phyloP scores from a whole-genome alignment of 2,888 invertebrate genomes.

The Noctuana brunneofusca region DNA sequence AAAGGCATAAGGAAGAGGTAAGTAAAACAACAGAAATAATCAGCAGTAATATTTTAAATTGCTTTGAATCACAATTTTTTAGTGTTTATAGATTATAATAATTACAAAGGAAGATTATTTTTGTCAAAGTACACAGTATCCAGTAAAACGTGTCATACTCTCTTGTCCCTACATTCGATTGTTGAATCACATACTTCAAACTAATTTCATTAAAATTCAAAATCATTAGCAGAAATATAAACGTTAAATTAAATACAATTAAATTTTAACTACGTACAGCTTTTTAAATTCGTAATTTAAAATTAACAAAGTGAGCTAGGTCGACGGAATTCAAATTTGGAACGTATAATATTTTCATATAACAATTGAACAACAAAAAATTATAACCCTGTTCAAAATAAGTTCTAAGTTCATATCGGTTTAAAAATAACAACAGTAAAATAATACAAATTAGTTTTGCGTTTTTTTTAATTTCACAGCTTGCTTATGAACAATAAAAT shows the following conservation, averaged over 20 bases:
- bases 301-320: background rate
- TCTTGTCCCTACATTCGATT: constrained; percentile 48
- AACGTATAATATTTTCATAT: background rate
- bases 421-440: background rate
- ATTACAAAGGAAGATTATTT: constrained; percentile 81
- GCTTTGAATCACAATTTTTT: constrained; percentile 82
- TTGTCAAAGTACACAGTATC: constrained; percentile 72
- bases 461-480: background rate
- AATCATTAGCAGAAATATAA: no score
- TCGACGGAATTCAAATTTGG: background rate
- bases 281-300: background rate
- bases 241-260: background rate
- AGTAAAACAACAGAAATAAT: constrained; percentile 70
- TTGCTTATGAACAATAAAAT: background rate
- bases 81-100: constrained; percentile 81
- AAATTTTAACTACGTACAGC: background rate
- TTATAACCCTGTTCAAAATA: constrained; percentile 4
- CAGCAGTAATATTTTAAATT: constrained; percentile 83
- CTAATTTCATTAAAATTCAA: background rate
- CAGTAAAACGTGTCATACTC: constrained; percentile 54
- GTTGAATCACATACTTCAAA: constrained; percentile 31
- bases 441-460: background rate
- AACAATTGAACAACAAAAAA: background rate
- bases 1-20: constrained; percentile 21
- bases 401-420: constrained; percentile 1